Base-by-base conservation (phyloP, 2,797 vertebrate genomes). In the Chiloscyllium punctatum region DNA sequence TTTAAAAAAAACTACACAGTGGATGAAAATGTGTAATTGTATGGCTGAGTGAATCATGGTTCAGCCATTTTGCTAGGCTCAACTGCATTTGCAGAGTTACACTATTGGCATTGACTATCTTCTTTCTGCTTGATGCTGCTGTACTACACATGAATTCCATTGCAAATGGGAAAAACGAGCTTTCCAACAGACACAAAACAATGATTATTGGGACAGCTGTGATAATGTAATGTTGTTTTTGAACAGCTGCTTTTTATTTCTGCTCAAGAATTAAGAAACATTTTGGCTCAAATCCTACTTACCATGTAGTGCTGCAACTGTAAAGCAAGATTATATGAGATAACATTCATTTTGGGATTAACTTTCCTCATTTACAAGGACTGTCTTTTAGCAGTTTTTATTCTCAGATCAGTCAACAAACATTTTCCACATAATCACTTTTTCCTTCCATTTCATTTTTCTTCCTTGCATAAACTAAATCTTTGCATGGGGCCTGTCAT, bases 231-330 rank as follows among this genome's bases (percentile, higher is more conserved):
- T 92, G 66, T 68, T 92, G n/a, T 92, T 69, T 69, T 92, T 92
- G n/a, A 92, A 37, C 90, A 92, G 90, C 90, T 92, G 90, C 11
- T 68, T 92, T 92, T 92, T 48, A 92, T 92, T 92, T 42, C n/a
- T 42, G 66, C 25, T 42, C 42, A 69, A 69, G 37, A 92, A 92
- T 69, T 92, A n/a, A 42, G 37, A 23, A 92, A 37, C 37, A 92
- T 69, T 91, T 92, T 92, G 90, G 90, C 21, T 69, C 66, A 25
- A 68, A 92, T 92, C 90, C 90, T n/a, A 92, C 48, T 92, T 92
- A 27, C 88, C 90, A 69, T 37, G 53, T 37, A 92, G 62, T 69
- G 25, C 25, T 27, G 30, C 90, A 69, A 42, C 90, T 92, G 66
- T 69, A 69, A 92, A 92, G 13, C n/a, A 68, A 69, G 66, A 92